A percentile compares a stretch with the other conserved stretches of the same genome.
Conservation (phyloP, 2,113 vertebrate genomes). For the Phylloscopus trochiloides region DNA sequence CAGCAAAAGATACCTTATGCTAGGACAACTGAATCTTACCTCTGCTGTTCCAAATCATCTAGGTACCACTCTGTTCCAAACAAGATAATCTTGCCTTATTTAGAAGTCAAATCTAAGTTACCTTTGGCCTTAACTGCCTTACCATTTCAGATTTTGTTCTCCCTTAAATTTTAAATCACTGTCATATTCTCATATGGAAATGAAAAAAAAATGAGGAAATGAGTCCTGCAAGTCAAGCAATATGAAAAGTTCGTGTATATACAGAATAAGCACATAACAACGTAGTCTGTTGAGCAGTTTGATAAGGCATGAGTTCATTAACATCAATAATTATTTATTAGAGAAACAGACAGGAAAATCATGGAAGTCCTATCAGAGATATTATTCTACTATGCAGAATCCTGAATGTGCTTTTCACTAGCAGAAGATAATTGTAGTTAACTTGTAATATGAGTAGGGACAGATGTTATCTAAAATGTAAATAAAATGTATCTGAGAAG, state of each 20-base stretch:
- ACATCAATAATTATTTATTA: neutral
- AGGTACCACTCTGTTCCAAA: neutral
- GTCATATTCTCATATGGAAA: neutral
- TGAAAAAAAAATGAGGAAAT: neutral
- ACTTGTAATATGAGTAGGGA: neutral
- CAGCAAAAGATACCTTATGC: neutral
- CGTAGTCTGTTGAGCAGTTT: neutral
- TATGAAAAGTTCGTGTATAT: neutral
- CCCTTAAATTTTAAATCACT: neutral
- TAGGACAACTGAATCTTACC: neutral
- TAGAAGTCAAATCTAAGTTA: neutral
- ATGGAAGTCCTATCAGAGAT: neutral
- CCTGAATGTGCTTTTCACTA: neutral
- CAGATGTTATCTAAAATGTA: conserved; percentile 34
- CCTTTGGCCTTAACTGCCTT: neutral
- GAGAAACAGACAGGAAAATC: neutral
- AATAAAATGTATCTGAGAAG: neutral
- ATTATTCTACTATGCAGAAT: neutral
- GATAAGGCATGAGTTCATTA: neutral
- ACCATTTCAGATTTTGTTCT: neutral
- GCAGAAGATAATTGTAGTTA: neutral
- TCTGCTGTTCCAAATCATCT: neutral
- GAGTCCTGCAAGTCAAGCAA: neutral
- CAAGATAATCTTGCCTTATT: neutral
- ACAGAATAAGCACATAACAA: neutral